Conservation (phyloP, 2,113 vertebrate genomes). For the Piaya cayana region DNA sequence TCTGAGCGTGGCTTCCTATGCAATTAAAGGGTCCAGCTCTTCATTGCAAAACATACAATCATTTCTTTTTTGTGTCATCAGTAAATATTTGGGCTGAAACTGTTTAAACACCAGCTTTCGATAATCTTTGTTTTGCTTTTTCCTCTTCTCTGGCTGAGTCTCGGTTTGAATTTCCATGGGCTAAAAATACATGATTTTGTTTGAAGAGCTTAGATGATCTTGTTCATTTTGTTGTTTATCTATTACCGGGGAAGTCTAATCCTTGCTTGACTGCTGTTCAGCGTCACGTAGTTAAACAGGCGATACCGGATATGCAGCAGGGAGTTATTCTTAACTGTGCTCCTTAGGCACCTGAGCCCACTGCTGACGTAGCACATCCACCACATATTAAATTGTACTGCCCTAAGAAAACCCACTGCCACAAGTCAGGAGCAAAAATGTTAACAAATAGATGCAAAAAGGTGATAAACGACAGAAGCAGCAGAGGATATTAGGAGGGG, state of each 20-base stretch:
- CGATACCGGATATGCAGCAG: background rate
- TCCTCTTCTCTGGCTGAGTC: background rate
- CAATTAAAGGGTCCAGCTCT: slow-evolving; percentile 11
- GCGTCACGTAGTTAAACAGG: background rate
- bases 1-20: background rate
- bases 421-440: background rate
- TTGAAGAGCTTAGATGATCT: slow-evolving; percentile 23
- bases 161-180: background rate
- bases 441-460: background rate
- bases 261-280: background rate
- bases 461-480: background rate
- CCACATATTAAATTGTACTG: background rate
- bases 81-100: slow-evolving; percentile 61
- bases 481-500: background rate
- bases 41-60: background rate
- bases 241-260: slow-evolving; percentile 2
- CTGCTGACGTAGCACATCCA: background rate
- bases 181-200: background rate
- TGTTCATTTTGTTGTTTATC: slow-evolving; percentile 17
- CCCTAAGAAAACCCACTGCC: background rate
- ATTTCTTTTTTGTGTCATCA: background rate
- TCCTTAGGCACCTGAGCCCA: background rate
- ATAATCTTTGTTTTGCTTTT: slow-evolving; percentile 42
- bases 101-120: slow-evolving; percentile 60
- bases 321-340: background rate